These are phyloP conservation scores for Ceratina calcarata DNA, from an alignment of 1,140 invertebrate species.

Conservation along the genomic window DNA sequence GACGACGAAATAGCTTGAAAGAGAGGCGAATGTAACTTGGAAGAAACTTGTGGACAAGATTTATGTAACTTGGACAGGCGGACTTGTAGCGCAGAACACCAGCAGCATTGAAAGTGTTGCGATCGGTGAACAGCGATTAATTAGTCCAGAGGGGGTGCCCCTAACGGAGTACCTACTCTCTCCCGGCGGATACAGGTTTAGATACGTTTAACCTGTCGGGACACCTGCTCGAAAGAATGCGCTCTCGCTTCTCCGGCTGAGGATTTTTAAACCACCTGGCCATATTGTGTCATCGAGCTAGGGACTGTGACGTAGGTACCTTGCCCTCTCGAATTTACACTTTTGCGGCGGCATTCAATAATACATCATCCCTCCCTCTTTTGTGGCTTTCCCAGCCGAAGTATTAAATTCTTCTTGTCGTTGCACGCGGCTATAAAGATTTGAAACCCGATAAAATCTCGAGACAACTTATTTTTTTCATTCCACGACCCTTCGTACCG, in stretches of 20 bases:
- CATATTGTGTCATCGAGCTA: constrained; percentile 25
- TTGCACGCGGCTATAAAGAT: background rate
- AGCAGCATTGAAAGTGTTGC: constrained; percentile 41
- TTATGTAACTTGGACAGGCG: background rate
- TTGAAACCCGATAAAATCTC: constrained; percentile 12
- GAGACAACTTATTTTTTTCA: background rate
- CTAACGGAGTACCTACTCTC: constrained; percentile 21
- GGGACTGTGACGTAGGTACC: background rate
- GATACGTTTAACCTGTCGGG: constrained; percentile 37
- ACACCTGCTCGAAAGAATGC: constrained; percentile 49
- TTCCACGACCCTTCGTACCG: background rate
- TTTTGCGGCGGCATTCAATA: constrained; percentile 41
- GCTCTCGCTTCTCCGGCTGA: background rate
- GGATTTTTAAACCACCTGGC: constrained; percentile 51
- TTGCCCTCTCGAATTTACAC: constrained; percentile 36
- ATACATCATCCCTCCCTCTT: constrained; percentile 21
- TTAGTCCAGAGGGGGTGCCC: constrained; percentile 34
- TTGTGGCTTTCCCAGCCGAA: background rate
- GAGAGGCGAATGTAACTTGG: background rate
- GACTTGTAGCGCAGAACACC: constrained; percentile 39
- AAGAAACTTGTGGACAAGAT: constrained; percentile 15
- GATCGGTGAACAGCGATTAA: constrained; percentile 57
- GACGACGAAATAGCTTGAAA: background rate
- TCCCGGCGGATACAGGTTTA: background rate
- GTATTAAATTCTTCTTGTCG: constrained; percentile 11